Conservation (phyloP, 1,140 invertebrate species). For the Venustaconcha ellipsiformis region DNA sequence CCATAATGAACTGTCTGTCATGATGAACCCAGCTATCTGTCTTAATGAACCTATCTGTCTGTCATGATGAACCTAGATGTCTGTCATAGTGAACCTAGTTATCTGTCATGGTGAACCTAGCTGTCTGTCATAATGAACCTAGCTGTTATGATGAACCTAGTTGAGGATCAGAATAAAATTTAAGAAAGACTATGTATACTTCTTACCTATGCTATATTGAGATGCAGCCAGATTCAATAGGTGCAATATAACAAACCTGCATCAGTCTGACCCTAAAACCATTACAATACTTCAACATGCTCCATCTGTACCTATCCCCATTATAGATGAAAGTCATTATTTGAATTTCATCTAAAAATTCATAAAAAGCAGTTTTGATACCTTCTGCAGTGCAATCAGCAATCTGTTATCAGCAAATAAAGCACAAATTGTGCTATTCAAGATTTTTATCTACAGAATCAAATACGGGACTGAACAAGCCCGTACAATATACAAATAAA, state of each 20-base stretch:
- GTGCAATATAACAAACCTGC: slow-evolving; percentile 1
- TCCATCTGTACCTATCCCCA: background rate
- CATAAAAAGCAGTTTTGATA: background rate
- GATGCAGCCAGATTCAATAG: slow-evolving; percentile 7
- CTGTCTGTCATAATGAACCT: background rate
- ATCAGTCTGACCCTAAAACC: background rate
- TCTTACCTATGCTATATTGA: background rate
- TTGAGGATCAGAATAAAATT: background rate
- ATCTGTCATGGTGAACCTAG: background rate
- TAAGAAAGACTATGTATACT: background rate
- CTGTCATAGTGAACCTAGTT: too few species aligned
- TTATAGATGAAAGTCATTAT: background rate
- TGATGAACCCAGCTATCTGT: too few species aligned
- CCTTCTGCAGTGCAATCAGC: slow-evolving; percentile 4
- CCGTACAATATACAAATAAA: too few species aligned
- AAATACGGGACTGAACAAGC: too few species aligned
- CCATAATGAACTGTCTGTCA: background rate
- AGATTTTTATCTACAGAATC: background rate
- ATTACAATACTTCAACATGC: background rate
- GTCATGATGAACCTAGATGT: background rate
- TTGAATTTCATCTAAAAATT: background rate
- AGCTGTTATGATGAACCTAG: background rate
- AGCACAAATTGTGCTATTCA: background rate
- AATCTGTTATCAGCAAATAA: background rate
- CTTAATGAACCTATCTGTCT: background rate